Conservation (phyloP, 2,797 vertebrate species). For the Notolabrus celidotus region DNA sequence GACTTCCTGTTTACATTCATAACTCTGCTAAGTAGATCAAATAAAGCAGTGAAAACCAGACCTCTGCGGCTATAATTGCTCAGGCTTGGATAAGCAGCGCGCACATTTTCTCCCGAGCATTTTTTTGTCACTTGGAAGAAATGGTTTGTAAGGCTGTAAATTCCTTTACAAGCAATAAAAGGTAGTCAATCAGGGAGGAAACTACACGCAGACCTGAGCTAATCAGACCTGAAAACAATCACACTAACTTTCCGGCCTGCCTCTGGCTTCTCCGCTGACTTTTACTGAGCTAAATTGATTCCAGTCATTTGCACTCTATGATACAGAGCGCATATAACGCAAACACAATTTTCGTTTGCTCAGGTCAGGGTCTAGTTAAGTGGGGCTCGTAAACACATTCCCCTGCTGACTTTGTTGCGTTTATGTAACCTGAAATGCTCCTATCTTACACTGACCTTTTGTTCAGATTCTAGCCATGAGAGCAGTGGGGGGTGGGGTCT, state of each 20-base stretch:
- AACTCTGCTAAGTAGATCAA: constrained; percentile 22
- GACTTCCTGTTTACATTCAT: constrained; percentile 67
- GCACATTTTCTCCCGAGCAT: constrained; percentile 16
- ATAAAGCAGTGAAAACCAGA: not conserved
- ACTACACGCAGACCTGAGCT: not conserved
- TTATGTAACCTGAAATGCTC: constrained; percentile 59
- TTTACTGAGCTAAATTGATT: constrained; percentile 18
- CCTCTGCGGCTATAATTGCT: constrained; percentile 14
- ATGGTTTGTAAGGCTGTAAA: constrained; percentile 3
- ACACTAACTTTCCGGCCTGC: constrained; percentile 1
- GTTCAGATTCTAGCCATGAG: constrained; percentile 42
- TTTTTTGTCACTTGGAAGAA: not conserved
- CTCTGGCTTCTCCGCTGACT: constrained; percentile 16
- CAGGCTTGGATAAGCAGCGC: not conserved
- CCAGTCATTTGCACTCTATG: not conserved
- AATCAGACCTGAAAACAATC: not conserved
- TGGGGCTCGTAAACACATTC: constrained; percentile 54
- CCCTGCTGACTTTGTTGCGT: constrained; percentile 47
- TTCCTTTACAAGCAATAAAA: constrained; percentile 18
- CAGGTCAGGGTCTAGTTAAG: constrained; percentile 49
- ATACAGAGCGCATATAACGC: not conserved
- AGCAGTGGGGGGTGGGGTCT: not conserved
- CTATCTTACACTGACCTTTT: constrained; percentile 65
- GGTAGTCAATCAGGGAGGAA: constrained; percentile 18
- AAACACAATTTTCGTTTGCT: constrained; percentile 45